A percentile compares a stretch with the other conserved stretches of the same genome.
Conservation (phyloP, 2,888 invertebrate species). For the Scrobipalpa costella region DNA sequence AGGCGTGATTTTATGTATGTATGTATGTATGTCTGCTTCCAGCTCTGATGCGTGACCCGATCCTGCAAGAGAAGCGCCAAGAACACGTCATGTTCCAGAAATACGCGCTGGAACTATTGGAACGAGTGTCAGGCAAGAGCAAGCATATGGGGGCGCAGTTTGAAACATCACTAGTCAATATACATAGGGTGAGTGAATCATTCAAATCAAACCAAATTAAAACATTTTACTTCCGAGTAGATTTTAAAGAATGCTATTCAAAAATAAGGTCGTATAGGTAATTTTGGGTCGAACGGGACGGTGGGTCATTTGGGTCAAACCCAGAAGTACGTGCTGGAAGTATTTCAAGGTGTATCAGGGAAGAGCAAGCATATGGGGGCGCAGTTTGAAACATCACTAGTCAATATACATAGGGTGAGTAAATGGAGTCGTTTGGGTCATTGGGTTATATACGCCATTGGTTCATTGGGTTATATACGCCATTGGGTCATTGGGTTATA, state of each 20-base stretch:
- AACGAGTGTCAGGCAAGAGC: slow-evolving; percentile 94
- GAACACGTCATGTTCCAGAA: slow-evolving; percentile 98
- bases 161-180: slow-evolving; percentile 93
- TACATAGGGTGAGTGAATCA: slow-evolving; percentile 86
- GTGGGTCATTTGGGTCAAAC: too few species aligned
- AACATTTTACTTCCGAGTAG: too few species aligned
- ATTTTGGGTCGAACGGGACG: too few species aligned
- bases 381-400: slow-evolving; percentile 92
- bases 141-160: slow-evolving; percentile 89
- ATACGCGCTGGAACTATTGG: slow-evolving; percentile 94
- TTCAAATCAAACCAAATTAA: too few species aligned
- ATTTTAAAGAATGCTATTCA: too few species aligned
- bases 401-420: slow-evolving; percentile 92
- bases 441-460: too few species aligned
- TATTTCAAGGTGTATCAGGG: slow-evolving; percentile 95
- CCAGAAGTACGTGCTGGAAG: slow-evolving; percentile 94
- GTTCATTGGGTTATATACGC: too few species aligned
- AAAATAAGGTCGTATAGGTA: too few species aligned
- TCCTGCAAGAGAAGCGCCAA: slow-evolving; percentile 96
- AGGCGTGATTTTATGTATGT: too few species aligned
- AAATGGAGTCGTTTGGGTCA: too few species aligned
- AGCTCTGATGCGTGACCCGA: slow-evolving; percentile 97
- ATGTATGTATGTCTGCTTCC: too few species aligned
- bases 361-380: slow-evolving; percentile 90
- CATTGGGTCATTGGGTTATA: too few species aligned